phyloP scores from a whole-genome alignment of 2,113 vertebrate genomes.

The Bubo bubo region DNA sequence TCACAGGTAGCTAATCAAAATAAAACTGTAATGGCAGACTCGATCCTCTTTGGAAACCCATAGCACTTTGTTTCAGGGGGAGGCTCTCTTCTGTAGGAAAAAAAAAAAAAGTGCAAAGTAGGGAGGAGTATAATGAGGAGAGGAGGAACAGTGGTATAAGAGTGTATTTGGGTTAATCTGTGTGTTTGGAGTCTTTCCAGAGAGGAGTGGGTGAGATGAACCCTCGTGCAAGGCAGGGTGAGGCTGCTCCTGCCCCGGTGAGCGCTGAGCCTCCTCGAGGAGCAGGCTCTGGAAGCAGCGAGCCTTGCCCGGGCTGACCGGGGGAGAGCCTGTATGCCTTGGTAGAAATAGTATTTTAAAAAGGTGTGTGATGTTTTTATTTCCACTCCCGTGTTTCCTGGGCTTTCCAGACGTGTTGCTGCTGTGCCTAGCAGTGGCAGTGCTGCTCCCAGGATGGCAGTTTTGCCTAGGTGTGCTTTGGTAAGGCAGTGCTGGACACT shows the following conservation, averaged over 20 bases:
- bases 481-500: neutral
- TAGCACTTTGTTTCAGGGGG: neutral
- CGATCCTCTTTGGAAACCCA: neutral
- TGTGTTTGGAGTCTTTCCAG: neutral
- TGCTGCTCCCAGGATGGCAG: rapidly evolving
- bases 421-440: neutral
- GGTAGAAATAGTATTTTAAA: neutral
- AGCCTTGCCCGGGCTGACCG: neutral
- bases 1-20: neutral
- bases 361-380: neutral
- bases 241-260: neutral
- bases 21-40: neutral
- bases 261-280: rapidly evolving
- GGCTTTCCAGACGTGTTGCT: neutral
- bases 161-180: neutral
- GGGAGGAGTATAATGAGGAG: neutral
- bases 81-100: neutral
- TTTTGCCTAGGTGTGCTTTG: neutral
- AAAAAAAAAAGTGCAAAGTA: neutral
- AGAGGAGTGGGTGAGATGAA: neutral
- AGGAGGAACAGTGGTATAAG: rapidly evolving
- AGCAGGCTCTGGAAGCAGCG: neutral
- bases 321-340: rapidly evolving
- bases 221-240: neutral
- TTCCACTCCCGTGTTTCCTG: neutral